phyloP scores from a whole-genome alignment of 2,797 vertebrate genomes.

The Melanotaenia nigrans region DNA sequence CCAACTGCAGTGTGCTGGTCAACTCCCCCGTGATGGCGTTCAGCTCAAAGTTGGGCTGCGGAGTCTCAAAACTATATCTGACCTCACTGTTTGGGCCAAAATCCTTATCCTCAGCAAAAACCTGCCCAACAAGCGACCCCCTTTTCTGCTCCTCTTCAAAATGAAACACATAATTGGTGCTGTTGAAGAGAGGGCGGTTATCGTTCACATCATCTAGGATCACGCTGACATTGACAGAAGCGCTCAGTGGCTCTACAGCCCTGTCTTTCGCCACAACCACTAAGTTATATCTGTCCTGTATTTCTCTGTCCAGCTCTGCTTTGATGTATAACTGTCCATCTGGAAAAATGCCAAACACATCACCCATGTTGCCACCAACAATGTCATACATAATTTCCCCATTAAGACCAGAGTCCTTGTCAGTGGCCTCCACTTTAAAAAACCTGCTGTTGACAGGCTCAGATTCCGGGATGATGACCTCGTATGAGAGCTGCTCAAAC shows the following conservation, averaged over 20 bases:
- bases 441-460: conserved; percentile 97
- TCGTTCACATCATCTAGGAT: conserved; percentile 97
- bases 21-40: conserved; percentile 90
- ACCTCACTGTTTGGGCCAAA: conserved; percentile 94
- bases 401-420: conserved; percentile 94
- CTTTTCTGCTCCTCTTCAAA: conserved; percentile 93
- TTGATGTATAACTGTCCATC: conserved; percentile 98
- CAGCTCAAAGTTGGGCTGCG: conserved; percentile 93
- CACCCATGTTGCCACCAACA: conserved; percentile 88
- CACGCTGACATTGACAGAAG: conserved; percentile 92
- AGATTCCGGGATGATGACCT: conserved; percentile 92
- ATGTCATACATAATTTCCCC: conserved; percentile 95
- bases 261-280: conserved; percentile 90
- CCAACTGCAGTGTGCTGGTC: conserved; percentile 90
- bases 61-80: conserved; percentile 90
- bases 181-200: conserved; percentile 97
- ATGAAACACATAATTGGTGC: conserved; percentile 96
- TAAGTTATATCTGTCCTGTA: conserved; percentile 91
- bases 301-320: conserved; percentile 94
- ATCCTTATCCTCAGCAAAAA: conserved; percentile 94
- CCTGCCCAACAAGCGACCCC: conserved; percentile 88
- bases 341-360: conserved; percentile 96
- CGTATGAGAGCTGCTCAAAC: conserved; percentile 97
- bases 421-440: conserved; percentile 93
- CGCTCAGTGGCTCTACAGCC: conserved; percentile 92